These are phyloP conservation scores for Ferrisia virgata DNA, from an alignment of 2,888 invertebrate genomes.

Conservation along the genomic window DNA sequence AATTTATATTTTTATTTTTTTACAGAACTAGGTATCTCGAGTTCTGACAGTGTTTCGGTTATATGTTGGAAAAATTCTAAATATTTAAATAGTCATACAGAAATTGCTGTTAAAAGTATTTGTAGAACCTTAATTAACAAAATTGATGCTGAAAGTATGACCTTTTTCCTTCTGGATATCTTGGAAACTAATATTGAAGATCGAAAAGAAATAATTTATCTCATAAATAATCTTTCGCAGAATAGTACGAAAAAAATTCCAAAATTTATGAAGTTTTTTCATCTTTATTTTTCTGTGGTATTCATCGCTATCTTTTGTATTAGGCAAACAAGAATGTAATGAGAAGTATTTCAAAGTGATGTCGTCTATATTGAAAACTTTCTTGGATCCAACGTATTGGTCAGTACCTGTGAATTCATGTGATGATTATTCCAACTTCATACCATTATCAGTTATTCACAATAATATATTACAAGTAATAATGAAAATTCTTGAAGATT, in stretches of 20 bases:
- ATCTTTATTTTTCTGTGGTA: not conserved
- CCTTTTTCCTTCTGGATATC: constrained; percentile 19
- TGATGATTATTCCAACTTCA: not conserved
- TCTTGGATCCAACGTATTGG: not conserved
- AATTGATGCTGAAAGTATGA: not conserved
- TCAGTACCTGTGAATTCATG: not conserved
- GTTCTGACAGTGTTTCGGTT: not conserved
- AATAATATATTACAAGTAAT: constrained; percentile 19
- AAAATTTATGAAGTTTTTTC: not conserved
- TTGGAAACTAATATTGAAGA: not conserved
- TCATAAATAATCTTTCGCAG: constrained; percentile 15
- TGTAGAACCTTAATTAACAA: not conserved
- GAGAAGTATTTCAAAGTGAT: not conserved
- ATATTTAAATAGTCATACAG: constrained; percentile 3
- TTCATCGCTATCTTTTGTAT: not conserved
- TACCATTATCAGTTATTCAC: not conserved
- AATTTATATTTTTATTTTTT: not conserved
- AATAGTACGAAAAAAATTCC: not conserved
- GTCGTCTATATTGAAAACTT: not conserved
- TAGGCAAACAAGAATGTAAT: not conserved
- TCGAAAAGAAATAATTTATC: constrained; percentile 40
- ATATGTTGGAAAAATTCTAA: constrained; percentile 33
- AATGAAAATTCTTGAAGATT: not conserved
- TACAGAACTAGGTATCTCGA: not conserved
- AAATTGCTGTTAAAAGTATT: not conserved